Percentiles rank a stretch among this genome's conserved stretches.
These are phyloP conservation scores for Calonectris borealis DNA, from an alignment of 2,113 vertebrate genomes.

Conservation along the genomic window DNA sequence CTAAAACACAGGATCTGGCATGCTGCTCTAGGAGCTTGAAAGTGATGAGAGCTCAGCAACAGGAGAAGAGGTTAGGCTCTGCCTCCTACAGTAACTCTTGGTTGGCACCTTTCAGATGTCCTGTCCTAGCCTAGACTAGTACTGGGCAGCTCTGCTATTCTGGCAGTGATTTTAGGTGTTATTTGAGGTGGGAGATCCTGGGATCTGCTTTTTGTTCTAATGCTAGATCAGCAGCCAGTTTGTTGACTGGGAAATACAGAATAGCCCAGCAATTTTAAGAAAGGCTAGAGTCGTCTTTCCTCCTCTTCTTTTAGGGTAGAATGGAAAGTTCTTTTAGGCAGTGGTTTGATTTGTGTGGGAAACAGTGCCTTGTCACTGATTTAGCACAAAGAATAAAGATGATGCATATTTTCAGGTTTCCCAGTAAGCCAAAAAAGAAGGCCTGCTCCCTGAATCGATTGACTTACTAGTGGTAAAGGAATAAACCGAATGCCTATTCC, in stretches of 20 bases:
- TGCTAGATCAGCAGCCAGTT: background rate
- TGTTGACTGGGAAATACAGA: background rate
- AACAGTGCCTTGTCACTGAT: background rate
- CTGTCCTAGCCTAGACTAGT: background rate
- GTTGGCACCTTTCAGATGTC: background rate
- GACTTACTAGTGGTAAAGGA: background rate
- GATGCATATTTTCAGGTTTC: background rate
- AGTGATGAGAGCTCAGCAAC: background rate
- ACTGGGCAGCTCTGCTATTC: background rate
- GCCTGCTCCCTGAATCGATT: background rate
- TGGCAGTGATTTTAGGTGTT: background rate
- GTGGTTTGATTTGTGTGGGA: background rate
- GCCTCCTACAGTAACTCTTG: background rate
- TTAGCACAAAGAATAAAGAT: background rate
- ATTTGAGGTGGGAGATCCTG: background rate
- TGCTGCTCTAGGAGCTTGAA: background rate
- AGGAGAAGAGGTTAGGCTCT: background rate
- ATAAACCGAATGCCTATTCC: background rate
- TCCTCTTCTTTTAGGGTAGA: background rate
- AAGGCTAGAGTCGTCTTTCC: background rate
- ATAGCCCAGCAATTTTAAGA: background rate
- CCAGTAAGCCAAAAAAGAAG: background rate
- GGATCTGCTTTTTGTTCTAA: background rate
- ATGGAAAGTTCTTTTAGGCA: background rate
- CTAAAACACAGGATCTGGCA: background rate